Evolutionary conservation across 2,797 vertebrate species (phyloP).

Genomic region (Cygnus olor): DNA sequence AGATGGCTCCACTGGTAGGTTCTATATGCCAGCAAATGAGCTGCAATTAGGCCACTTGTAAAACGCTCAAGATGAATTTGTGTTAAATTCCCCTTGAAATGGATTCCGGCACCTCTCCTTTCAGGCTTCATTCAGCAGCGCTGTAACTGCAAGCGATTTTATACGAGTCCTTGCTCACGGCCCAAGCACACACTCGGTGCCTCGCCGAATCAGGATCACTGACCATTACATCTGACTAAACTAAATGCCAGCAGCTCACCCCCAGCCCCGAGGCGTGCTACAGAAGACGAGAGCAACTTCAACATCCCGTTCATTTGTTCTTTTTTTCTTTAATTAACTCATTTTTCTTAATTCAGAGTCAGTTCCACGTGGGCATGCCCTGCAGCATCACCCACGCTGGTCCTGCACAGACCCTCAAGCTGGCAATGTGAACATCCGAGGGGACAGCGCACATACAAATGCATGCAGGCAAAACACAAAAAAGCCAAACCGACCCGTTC

Average conservation of each 20-base stretch:
- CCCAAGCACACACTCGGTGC: not conserved
- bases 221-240: not conserved
- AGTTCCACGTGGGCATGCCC: not conserved
- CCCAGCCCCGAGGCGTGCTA: fast-evolving
- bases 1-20: not conserved
- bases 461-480: fast-evolving
- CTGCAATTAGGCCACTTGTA: constrained; percentile 34
- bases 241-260: not conserved
- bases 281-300: not conserved
- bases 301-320: fast-evolving
- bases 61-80: not conserved
- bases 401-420: not conserved
- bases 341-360: not conserved
- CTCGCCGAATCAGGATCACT: not conserved
- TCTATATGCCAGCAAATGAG: not conserved
- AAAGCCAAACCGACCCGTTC: not conserved
- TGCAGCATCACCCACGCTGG: not conserved
- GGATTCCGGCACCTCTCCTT: not conserved
- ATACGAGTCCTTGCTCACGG: not conserved
- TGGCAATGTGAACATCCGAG: fast-evolving
- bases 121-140: not conserved
- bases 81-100: not conserved
- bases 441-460: not conserved
- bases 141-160: not conserved
- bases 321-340: not conserved